phyloP scores from a whole-genome alignment of 2,888 invertebrate species.

The Ornithoptera priamus region DNA sequence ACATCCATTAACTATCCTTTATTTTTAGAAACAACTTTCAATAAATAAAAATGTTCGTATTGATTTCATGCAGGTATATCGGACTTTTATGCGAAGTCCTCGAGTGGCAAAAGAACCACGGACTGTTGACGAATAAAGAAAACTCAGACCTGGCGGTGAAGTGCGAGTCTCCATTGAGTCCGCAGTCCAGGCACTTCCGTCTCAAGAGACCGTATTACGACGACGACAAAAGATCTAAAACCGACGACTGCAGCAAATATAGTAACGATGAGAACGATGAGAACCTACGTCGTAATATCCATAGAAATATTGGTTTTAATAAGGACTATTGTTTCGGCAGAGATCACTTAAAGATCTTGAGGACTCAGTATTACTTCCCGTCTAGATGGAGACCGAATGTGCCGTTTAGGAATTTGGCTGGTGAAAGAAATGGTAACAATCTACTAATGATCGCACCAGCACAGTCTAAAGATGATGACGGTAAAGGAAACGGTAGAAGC shows the following conservation, averaged over 20 bases:
- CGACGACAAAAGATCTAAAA: constrained; percentile 52
- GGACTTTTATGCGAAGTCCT: constrained; percentile 90
- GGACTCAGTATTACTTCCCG: constrained; percentile 66
- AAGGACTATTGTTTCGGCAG: constrained; percentile 62
- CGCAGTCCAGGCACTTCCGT: constrained; percentile 56
- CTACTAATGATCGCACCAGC: constrained; percentile 84
- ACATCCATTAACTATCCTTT: too few species aligned
- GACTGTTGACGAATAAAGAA: constrained; percentile 68
- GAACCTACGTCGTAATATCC: constrained; percentile 46
- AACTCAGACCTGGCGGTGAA: constrained; percentile 75
- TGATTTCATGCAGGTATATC: constrained; percentile 84
- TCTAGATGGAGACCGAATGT: constrained; percentile 71
- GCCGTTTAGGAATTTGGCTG: constrained; percentile 63
- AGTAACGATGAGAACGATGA: constrained; percentile 73
- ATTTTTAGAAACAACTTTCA: too few species aligned
- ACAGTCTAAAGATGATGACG: constrained; percentile 50
- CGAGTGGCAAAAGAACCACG: constrained; percentile 89
- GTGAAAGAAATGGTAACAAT: constrained; percentile 83
- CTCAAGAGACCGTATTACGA: constrained; percentile 62
- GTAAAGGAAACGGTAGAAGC: constrained; percentile 33
- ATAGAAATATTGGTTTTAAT: constrained; percentile 41
- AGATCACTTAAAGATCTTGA: constrained; percentile 60
- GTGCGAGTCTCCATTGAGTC: constrained; percentile 73
- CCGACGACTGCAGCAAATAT: constrained; percentile 48
- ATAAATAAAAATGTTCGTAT: not conserved